These are phyloP conservation scores for Neodiprion lecontei DNA, from an alignment of 1,140 invertebrate species.

Conservation along the genomic window DNA sequence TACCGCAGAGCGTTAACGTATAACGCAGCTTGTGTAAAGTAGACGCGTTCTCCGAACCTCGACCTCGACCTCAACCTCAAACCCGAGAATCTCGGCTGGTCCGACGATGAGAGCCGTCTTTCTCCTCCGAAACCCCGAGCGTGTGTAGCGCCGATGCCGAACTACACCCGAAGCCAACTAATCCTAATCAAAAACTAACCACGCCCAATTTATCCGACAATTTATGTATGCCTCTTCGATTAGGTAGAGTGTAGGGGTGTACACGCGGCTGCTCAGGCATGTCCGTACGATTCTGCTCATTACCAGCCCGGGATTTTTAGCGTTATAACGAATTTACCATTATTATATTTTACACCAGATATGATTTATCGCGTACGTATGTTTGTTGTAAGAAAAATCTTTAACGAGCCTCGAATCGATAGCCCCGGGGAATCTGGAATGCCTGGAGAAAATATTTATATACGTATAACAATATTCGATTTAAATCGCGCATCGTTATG, in stretches of 20 bases:
- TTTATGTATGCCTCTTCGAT: slow-evolving; percentile 25
- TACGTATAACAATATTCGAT: slow-evolving; percentile 13
- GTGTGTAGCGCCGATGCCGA: not conserved
- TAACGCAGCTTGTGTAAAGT: not conserved
- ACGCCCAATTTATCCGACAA: slow-evolving; percentile 30
- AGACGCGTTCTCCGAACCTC: not conserved
- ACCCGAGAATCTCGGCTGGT: not conserved
- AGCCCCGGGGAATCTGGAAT: slow-evolving; percentile 16
- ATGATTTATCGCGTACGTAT: slow-evolving; percentile 24
- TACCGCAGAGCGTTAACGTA: too few species aligned
- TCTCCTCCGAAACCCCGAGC: not conserved
- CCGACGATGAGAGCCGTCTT: not conserved
- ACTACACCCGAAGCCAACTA: slow-evolving; percentile 13
- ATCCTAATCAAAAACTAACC: slow-evolving; percentile 29
- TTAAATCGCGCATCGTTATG: too few species aligned
- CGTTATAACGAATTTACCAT: slow-evolving; percentile 6
- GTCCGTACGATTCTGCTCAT: slow-evolving; percentile 17
- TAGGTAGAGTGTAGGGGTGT: slow-evolving; percentile 1
- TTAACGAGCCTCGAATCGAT: slow-evolving; percentile 23
- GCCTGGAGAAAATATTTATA: slow-evolving; percentile 9
- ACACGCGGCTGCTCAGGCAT: too few species aligned
- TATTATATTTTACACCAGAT: not conserved
- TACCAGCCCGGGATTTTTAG: slow-evolving; percentile 8
- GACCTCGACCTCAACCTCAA: not conserved
- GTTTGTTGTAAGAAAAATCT: slow-evolving; percentile 17